phyloP scores from a whole-genome alignment of 2,113 vertebrate genomes.

The Aegotheles bennettii region DNA sequence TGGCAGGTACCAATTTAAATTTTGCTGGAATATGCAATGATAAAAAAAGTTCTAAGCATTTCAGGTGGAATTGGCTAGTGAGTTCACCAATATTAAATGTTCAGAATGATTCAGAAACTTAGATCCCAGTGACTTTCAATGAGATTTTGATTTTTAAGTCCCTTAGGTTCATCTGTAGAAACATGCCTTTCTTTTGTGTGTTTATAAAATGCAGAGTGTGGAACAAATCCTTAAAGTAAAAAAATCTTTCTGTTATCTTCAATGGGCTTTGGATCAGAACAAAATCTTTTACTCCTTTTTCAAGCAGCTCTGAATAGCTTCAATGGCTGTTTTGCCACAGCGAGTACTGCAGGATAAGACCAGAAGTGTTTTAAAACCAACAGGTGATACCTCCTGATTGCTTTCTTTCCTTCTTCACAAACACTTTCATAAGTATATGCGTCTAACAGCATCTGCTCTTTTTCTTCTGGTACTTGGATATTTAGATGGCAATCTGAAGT shows the following conservation, averaged over 20 bases:
- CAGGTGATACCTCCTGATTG: not conserved
- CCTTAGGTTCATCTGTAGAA: not conserved
- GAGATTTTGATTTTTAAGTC: not conserved
- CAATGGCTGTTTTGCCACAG: not conserved
- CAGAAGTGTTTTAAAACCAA: not conserved
- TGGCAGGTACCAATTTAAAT: constrained; percentile 56
- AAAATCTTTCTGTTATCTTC: not conserved
- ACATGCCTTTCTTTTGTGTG: not conserved
- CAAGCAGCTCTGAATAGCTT: not conserved
- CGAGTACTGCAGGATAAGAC: not conserved
- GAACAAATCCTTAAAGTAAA: not conserved
- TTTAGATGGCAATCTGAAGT: not conserved
- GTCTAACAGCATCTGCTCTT: not conserved
- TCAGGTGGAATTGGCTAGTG: not conserved
- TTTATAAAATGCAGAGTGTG: not conserved
- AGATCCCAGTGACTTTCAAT: not conserved
- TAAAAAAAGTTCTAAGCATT: constrained; percentile 39
- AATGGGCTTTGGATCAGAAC: not conserved
- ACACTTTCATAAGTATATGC: not conserved
- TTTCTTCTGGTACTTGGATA: not conserved
- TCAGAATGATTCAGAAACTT: not conserved
- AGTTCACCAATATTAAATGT: not conserved
- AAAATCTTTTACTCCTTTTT: not conserved
- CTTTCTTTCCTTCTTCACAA: not conserved
- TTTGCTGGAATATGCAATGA: constrained; percentile 45